Conservation (phyloP, 2,888 invertebrate species). For the Eupithecia centaureata region DNA sequence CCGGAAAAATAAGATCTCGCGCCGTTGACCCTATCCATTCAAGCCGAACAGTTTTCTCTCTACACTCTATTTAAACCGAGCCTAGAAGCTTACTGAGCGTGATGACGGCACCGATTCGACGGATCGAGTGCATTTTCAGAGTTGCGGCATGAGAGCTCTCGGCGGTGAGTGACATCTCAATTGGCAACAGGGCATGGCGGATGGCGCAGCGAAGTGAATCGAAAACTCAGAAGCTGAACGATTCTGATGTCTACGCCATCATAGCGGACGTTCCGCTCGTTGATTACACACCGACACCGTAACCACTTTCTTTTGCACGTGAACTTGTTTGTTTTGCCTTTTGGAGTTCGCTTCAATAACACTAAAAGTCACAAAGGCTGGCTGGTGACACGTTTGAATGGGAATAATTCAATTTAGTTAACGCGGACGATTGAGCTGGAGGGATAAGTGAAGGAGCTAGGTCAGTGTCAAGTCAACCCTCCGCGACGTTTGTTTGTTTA, state of each 20-base stretch:
- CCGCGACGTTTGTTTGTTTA: constrained; percentile 75
- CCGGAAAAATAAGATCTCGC: constrained; percentile 78
- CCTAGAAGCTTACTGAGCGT: constrained; percentile 52
- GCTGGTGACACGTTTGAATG: not conserved
- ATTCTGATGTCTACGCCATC: constrained; percentile 66
- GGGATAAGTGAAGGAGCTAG: constrained; percentile 53
- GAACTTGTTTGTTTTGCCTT: constrained; percentile 64
- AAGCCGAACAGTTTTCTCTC: constrained; percentile 77
- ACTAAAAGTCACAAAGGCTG: not conserved
- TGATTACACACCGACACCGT: constrained; percentile 60
- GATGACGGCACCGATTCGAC: constrained; percentile 45
- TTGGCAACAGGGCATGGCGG: constrained; percentile 62
- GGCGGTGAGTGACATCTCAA: constrained; percentile 56
- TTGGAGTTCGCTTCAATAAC: constrained; percentile 1
- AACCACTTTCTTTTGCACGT: constrained; percentile 79
- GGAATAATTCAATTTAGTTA: constrained; percentile 4
- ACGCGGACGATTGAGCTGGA: constrained; percentile 42
- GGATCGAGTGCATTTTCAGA: constrained; percentile 25
- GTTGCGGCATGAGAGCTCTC: constrained; percentile 43
- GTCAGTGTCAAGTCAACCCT: constrained; percentile 74
- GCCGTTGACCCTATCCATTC: constrained; percentile 80
- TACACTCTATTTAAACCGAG: constrained; percentile 68
- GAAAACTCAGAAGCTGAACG: constrained; percentile 69
- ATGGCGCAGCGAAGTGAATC: constrained; percentile 70
- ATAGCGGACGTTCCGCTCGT: constrained; percentile 69